Evolutionary conservation across 2,113 vertebrate species (phyloP).

Genomic region (Morone saxatilis): DNA sequence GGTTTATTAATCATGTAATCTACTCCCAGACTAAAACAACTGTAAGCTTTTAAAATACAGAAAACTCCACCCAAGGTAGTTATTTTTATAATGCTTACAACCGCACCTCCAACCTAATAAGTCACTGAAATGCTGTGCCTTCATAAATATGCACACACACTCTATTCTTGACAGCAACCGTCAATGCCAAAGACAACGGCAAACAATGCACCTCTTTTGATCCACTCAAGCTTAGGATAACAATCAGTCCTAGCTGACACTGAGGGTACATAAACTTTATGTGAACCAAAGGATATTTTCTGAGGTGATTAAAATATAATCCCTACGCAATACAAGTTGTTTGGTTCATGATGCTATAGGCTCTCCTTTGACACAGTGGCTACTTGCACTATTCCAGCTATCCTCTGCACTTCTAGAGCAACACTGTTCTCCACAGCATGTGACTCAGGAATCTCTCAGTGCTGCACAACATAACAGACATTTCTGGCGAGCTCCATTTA

Average conservation of each 20-base stretch:
- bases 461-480: slow-evolving; percentile 57
- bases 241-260: slow-evolving; percentile 3
- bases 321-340: neutral
- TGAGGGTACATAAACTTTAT: neutral
- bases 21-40: neutral
- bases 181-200: slow-evolving; percentile 22
- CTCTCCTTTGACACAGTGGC: neutral
- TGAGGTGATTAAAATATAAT: neutral
- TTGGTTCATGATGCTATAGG: neutral
- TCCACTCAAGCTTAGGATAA: neutral
- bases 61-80: slow-evolving; percentile 41
- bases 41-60: neutral
- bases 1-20: neutral
- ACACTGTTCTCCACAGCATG: slow-evolving; percentile 31
- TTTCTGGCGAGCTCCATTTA: slow-evolving; percentile 58
- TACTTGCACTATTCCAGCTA: neutral
- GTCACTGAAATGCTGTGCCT: slow-evolving; percentile 7
- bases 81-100: neutral
- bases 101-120: neutral
- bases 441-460: slow-evolving; percentile 77
- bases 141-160: neutral
- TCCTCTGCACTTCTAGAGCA: neutral
- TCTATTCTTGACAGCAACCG: neutral
- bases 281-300: neutral
- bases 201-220: slow-evolving; percentile 9